Evolutionary conservation across 2,113 vertebrate genomes (phyloP), one percentile per base, ranked within the genome.

Genomic region (Perca schrenkii): DNA sequence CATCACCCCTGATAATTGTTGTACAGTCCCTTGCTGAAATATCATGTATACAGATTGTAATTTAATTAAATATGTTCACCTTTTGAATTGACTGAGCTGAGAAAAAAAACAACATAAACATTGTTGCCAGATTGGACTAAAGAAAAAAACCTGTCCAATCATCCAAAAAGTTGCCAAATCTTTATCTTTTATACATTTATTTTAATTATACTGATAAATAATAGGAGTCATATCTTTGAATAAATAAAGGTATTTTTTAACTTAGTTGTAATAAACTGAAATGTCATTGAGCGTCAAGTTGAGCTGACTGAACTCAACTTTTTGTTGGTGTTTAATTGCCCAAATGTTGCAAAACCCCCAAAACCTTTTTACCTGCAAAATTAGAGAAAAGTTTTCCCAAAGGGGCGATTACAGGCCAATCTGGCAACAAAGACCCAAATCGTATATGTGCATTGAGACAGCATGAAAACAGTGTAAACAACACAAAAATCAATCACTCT

Each of bases 71-170:
- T 31, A 16, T 74, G 12, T 66, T 19, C 19, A 65, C 8, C 13
- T 64, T 72, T 49, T 77, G 49, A 70, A 50, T 22, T 60, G 69
- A 60, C 21, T 56, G 56, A 78, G 74, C 57, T 78, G 52, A 84
- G 2, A 66, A 50, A 65, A 4, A 31, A 65, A 64, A 60, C 7
- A 56, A 66, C 11, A 19, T 10, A 5, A 36, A 50, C 3, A 68
- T 54, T 61, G 74, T 76, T 56, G 49, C 63, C 40, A 58, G 40
- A 58, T 22, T 58, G 52, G 61, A 28, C 16, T 52, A 43, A 43
- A 43, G 28, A 31, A 22, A 66, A 66, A 53, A 54, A 15, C 6
- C 6, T 21, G 40, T 8, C 11, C 3, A 31, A 21, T 60, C 22
- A 56, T n/a, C 8, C 25, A 3, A n/a, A 54, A n/a, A 11, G 40